These are phyloP conservation scores for Rhinichthys osculus DNA, from an alignment of 2,797 vertebrate genomes.

Conservation along the genomic window DNA sequence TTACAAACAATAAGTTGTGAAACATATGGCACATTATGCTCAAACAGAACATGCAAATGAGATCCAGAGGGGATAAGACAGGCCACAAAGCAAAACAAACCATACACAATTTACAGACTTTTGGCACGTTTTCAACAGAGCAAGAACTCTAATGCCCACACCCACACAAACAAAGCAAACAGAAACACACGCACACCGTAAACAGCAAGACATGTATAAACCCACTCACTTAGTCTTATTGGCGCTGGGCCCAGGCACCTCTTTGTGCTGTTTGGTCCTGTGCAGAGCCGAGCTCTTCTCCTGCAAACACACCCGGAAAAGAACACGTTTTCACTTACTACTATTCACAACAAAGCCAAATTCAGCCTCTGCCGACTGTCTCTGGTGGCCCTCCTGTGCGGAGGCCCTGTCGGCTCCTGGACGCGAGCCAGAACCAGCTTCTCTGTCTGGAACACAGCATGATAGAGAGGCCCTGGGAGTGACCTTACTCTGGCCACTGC, in stretches of 20 bases:
- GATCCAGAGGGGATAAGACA: conserved; percentile 15
- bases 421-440: conserved; percentile 7
- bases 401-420: conserved; percentile 22
- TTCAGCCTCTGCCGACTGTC: neutral
- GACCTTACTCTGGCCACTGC: conserved; percentile 39
- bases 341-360: conserved; percentile 29
- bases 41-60: conserved; percentile 7
- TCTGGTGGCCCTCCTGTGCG: neutral
- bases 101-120: conserved; percentile 21
- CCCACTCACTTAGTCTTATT: conserved; percentile 78
- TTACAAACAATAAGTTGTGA: conserved; percentile 19
- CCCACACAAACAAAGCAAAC: conserved; percentile 35
- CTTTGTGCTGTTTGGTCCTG: conserved; percentile 79
- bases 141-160: conserved; percentile 27
- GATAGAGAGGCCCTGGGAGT: conserved; percentile 29
- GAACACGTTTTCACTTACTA: conserved; percentile 27
- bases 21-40: conserved; percentile 14
- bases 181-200: conserved; percentile 33
- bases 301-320: conserved; percentile 77
- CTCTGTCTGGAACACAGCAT: conserved; percentile 20
- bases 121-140: conserved; percentile 15
- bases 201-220: conserved; percentile 23
- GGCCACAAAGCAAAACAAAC: conserved; percentile 12
- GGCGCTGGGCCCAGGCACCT: conserved; percentile 73
- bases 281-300: conserved; percentile 92